Base-by-base conservation (phyloP, 2,113 vertebrate species). In the Bubo bubo region DNA sequence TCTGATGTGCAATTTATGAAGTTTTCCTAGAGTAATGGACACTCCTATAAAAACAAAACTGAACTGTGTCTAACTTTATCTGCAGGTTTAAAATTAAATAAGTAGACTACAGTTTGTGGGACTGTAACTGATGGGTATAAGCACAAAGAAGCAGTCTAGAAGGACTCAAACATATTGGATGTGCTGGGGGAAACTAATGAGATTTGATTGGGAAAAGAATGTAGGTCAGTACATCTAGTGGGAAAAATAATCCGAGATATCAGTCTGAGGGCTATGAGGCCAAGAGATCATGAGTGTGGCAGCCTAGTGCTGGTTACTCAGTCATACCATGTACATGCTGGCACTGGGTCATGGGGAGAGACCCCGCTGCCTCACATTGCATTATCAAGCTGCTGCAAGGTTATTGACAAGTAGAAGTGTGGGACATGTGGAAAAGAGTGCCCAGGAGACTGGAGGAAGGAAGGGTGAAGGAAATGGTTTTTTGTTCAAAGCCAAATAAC, bases 161-260 rank as follows among this genome's bases (percentile, higher is more conserved):
- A 60, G 9, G 63, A 80, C 59, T 45, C 15, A 10, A 66, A 41
- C 17, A 19, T 47, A 6, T 9, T 47, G 32, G 34, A 62, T 28
- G 22, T 55, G 27, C 47, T 56, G 64, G 83, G 64, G 83, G 55
- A 92, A 94, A 37, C 23, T 55, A 53, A 58, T n/a, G 47, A 87
- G 59, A 30, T 87, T 32, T 91, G 81, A 80, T 50, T 95, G 79
- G 75, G 49, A 10, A 15, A 41, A 70, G 64, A 80, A 88, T 86
- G 59, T 73, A 84, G 83, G 67, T 94, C 86, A 72, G 30, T 80
- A 28, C 62, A 73, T 62, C 50, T 70, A 35, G 21, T 34, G 59
- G 82, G 50, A 71, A 71, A 86, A 86, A 60, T 73, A 74, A 86
- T 66, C 52, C 0, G 10, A 47, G 35, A 7, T 84, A 55, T 8